A percentile compares a stretch with the other conserved stretches of the same genome.
Conservation (phyloP, 2,797 vertebrate genomes). For the Alexandromys oeconomus region DNA sequence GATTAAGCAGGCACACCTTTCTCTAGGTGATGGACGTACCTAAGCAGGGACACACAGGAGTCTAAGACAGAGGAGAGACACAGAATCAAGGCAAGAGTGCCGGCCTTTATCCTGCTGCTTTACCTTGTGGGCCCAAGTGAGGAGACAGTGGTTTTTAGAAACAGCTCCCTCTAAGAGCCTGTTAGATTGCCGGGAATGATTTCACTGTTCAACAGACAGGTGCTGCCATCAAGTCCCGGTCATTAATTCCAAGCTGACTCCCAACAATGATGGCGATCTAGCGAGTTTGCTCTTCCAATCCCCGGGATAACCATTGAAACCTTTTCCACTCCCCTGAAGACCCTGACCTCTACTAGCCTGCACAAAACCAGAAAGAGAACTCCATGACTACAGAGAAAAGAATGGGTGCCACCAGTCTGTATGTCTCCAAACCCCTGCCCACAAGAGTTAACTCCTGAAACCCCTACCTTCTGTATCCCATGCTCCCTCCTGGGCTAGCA, state of each 20-base stretch:
- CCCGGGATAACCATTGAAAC: not conserved
- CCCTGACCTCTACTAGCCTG: not conserved
- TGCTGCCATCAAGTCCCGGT: not conserved
- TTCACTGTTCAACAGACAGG: not conserved
- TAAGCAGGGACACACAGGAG: not conserved
- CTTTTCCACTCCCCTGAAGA: not conserved
- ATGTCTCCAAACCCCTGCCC: not conserved
- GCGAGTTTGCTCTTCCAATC: not conserved
- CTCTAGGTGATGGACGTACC: not conserved
- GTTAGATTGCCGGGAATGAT: not conserved
- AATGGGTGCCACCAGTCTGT: not conserved
- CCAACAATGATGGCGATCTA: not conserved
- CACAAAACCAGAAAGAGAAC: not conserved
- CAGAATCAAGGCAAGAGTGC: not conserved
- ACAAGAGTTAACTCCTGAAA: not conserved
- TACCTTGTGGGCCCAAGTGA: not conserved
- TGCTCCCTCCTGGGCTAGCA: not conserved
- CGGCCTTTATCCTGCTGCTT: not conserved
- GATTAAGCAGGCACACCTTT: not conserved
- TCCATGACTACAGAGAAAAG: not conserved
- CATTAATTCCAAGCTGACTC: not conserved
- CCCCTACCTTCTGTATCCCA: not conserved
- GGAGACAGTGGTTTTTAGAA: not conserved
- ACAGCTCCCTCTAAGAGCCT: not conserved
- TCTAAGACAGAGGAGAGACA: not conserved